These are phyloP conservation scores for Marmota monax DNA, from an alignment of 2,113 vertebrate genomes.

Conservation along the genomic window DNA sequence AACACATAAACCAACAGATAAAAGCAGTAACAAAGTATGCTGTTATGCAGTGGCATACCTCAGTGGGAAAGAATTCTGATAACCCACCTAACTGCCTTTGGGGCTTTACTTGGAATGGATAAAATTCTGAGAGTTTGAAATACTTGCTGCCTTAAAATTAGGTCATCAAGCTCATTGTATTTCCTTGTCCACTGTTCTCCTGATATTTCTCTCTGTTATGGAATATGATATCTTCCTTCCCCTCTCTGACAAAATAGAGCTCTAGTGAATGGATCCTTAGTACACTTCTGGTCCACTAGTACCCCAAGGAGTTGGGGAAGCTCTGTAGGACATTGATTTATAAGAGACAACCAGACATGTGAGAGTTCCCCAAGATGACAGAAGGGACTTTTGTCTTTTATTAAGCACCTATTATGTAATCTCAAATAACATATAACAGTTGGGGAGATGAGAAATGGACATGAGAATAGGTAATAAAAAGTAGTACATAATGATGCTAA, in stretches of 20 bases:
- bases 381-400: neutral
- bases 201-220: neutral
- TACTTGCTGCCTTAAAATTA: conserved; percentile 1
- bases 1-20: neutral
- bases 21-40: neutral
- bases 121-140: neutral
- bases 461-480: neutral
- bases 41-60: neutral
- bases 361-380: neutral
- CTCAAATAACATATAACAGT: neutral
- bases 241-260: neutral
- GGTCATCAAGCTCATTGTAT: neutral
- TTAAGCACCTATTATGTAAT: neutral
- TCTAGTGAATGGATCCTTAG: neutral
- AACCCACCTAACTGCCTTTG: neutral
- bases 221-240: neutral
- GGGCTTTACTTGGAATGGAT: neutral
- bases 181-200: neutral
- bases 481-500: neutral
- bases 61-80: neutral
- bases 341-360: neutral
- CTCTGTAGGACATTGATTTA: conserved; percentile 11
- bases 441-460: neutral
- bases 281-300: neutral
- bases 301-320: neutral